Evolutionary conservation across 2,113 vertebrate species (phyloP), one percentile per base, ranked within the genome.

Genomic region (Burhinus oedicnemus): DNA sequence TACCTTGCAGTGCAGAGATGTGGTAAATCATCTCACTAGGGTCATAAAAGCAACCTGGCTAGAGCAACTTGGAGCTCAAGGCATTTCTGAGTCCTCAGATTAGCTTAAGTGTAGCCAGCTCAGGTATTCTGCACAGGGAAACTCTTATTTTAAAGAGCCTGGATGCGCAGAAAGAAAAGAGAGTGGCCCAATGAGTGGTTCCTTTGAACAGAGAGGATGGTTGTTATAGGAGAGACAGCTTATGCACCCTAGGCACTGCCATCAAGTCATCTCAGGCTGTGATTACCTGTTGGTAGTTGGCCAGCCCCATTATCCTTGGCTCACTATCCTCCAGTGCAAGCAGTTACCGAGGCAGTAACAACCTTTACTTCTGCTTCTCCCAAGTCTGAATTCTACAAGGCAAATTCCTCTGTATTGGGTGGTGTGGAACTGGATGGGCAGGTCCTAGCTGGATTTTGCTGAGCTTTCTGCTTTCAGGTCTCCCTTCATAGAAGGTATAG

Each of bases 401-500:
- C 51, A 78, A 92, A 88, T 93, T 66, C 64, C 68, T 74, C 54
- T 1, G 8, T 20, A 12, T 15, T 45, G 23, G 40, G 49, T 90
- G 72, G 8, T 12, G 42, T 22, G 72, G 60, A 89, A 89, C 86
- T 64, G 86, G 88, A 93, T 5, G 30, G 85, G 80, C 92, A 95
- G 80, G 94, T 95, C 83, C 57, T 0, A 38, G 65, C 77, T 87
- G 81, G 86, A 58, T 93, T 95, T 36, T 66, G 93, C 94, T 94
- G 91, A 97, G 89, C 80, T 95, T 62, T 95, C 58, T 51, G 36
- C 89, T 92, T 68, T 61, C 47, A n/a, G 71, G 51, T 82, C 70
- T 96, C 57, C 34, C 68, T 88, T 96, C 75, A 92, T 94, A 15
- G 11, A 89, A 94, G 89, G 83, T 81, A 23, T 61, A 72, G 15